Evolutionary conservation across 1,140 invertebrate species (phyloP).

Genomic region (Drosophila saltans): DNA sequence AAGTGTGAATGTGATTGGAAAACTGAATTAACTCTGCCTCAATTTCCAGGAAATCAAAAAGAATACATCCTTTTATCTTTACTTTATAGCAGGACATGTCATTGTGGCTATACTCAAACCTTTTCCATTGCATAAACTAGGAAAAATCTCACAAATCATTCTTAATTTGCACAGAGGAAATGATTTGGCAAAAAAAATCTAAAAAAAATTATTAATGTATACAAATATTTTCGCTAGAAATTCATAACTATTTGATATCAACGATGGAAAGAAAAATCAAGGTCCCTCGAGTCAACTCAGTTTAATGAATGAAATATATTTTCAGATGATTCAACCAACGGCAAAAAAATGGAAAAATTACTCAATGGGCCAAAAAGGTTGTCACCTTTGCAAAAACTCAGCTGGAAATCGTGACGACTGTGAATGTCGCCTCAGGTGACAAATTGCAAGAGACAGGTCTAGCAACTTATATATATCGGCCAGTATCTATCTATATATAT

Average conservation of each 20-base stretch:
- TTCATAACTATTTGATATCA: conserved; percentile 65
- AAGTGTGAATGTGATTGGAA: conserved; percentile 40
- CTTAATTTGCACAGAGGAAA: conserved; percentile 59
- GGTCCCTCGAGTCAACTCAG: conserved; percentile 28
- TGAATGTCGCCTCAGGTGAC: conserved; percentile 79
- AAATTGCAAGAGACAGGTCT: conserved; percentile 58
- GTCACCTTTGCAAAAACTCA: conserved; percentile 56
- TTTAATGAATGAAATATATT: conserved; percentile 30
- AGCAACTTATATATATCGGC: neutral
- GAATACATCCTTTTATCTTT: conserved; percentile 20
- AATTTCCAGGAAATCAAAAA: conserved; percentile 31
- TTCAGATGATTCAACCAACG: conserved; percentile 26
- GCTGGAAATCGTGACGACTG: conserved; percentile 56
- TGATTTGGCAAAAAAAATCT: conserved; percentile 48
- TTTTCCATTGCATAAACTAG: conserved; percentile 60
- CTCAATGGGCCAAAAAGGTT: conserved; percentile 28
- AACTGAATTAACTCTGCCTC: conserved; percentile 51
- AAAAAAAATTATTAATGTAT: conserved; percentile 9
- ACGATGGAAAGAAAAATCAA: conserved; percentile 30
- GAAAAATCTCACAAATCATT: neutral
- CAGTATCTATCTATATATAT: conserved; percentile 26
- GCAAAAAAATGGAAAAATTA: neutral
- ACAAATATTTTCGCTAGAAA: conserved; percentile 76
- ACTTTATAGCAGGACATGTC: neutral
- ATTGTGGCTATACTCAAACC: conserved; percentile 13